These are phyloP conservation scores for Salpingus planirostris DNA, from an alignment of 2,888 invertebrate genomes.

Conservation along the genomic window DNA sequence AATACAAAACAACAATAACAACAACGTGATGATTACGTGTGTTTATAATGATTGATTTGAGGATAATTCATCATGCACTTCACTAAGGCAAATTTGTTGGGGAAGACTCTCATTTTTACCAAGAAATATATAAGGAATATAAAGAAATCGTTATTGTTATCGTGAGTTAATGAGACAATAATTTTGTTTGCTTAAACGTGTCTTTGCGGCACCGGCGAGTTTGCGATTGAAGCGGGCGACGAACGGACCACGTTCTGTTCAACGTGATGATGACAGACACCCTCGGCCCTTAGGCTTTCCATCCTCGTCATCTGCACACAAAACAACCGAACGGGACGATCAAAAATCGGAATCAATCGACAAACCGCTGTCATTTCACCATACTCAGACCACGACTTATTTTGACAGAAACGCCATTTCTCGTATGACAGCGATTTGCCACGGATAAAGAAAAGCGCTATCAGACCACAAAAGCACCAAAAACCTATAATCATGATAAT, in stretches of 20 bases:
- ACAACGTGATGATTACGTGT: no score
- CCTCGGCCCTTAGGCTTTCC: conserved; percentile 55
- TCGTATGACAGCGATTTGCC: no score
- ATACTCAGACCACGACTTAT: no score
- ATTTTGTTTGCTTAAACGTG: conserved; percentile 22
- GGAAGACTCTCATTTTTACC: conserved; percentile 22
- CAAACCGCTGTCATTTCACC: no score
- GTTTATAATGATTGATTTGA: no score
- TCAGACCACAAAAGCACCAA: no score
- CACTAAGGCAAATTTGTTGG: conserved; percentile 27
- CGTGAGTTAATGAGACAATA: conserved; percentile 13
- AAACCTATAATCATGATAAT: no score
- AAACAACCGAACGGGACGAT: neutral
- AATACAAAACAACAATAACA: no score
- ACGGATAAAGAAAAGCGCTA: no score
- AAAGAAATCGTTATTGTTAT: conserved; percentile 2
- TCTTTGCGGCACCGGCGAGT: conserved; percentile 31
- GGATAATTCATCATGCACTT: no score
- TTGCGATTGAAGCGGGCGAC: conserved; percentile 30
- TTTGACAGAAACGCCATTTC: no score
- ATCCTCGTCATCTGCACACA: conserved; percentile 48
- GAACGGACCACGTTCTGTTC: conserved; percentile 38
- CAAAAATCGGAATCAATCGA: no score
- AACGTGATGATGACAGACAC: conserved; percentile 49
- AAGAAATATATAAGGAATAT: neutral